Evolutionary conservation across 2,888 invertebrate species (phyloP).

Genomic region (Muschampia plurimacula): DNA sequence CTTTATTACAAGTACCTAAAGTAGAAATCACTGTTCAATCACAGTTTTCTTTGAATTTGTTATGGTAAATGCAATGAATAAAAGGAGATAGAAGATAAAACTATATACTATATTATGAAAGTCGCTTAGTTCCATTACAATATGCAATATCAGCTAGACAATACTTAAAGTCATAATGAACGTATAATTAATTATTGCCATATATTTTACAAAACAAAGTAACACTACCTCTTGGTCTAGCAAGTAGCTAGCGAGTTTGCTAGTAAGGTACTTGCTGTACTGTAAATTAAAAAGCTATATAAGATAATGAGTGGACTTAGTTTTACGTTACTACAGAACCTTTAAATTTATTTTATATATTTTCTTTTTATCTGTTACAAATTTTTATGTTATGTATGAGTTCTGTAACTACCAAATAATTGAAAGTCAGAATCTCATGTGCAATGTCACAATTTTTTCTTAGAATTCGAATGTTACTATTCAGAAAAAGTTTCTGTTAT

Average conservation of each 20-base stretch:
- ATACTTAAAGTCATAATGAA: conserved; percentile 35
- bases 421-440: no score
- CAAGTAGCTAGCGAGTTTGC: conserved; percentile 29
- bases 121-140: conserved; percentile 14
- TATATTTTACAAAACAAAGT: conserved; percentile 41
- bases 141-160: conserved; percentile 35
- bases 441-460: no score
- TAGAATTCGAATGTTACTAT: no score
- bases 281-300: neutral
- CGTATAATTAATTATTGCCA: conserved; percentile 42
- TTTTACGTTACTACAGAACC: no score
- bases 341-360: no score
- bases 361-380: no score
- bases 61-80: neutral
- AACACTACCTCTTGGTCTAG: conserved; percentile 42
- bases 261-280: conserved; percentile 38
- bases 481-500: no score
- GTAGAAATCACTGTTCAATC: no score
- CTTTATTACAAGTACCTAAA: no score
- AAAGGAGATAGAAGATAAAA: neutral
- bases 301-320: neutral
- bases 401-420: no score
- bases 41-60: no score
- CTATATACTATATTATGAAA: conserved; percentile 4
- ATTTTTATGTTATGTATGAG: no score